Evolutionary conservation across 2,797 vertebrate species (phyloP).

Genomic region (Pempheris klunzingeri): DNA sequence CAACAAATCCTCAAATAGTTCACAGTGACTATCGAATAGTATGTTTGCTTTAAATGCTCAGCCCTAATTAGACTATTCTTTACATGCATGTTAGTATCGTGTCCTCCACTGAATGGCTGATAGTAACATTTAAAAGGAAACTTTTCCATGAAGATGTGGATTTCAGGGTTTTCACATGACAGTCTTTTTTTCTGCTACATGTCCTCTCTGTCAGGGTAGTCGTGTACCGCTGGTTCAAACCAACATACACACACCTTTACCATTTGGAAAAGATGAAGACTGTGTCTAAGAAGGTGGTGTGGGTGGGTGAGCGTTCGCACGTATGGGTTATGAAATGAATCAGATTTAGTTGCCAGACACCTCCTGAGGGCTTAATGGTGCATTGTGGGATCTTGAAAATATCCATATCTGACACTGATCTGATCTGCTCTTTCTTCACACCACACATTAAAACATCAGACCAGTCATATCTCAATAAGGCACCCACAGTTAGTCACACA

Average conservation of each 20-base stretch:
- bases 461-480: neutral
- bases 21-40: too few species aligned
- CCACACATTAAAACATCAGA: neutral
- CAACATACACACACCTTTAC: neutral
- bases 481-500: neutral
- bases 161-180: constrained; percentile 69
- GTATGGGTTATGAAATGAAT: constrained; percentile 6
- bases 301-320: neutral
- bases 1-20: too few species aligned
- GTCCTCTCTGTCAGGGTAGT: constrained; percentile 22
- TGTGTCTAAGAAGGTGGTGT: neutral
- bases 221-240: constrained; percentile 13
- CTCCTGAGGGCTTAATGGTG: neutral
- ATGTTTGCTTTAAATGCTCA: too few species aligned
- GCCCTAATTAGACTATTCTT: constrained; percentile 2
- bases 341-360: neutral
- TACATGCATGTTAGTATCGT: neutral
- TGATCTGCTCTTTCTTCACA: constrained; percentile 3
- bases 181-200: constrained; percentile 27
- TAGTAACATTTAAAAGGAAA: constrained; percentile 5
- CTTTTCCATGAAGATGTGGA: constrained; percentile 51
- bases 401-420: constrained; percentile 2
- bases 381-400: neutral
- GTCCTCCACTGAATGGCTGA: constrained; percentile 11
- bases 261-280: neutral